Evolutionary conservation across 2,888 invertebrate genomes (phyloP).

Genomic region (Pilophorus perplexus): DNA sequence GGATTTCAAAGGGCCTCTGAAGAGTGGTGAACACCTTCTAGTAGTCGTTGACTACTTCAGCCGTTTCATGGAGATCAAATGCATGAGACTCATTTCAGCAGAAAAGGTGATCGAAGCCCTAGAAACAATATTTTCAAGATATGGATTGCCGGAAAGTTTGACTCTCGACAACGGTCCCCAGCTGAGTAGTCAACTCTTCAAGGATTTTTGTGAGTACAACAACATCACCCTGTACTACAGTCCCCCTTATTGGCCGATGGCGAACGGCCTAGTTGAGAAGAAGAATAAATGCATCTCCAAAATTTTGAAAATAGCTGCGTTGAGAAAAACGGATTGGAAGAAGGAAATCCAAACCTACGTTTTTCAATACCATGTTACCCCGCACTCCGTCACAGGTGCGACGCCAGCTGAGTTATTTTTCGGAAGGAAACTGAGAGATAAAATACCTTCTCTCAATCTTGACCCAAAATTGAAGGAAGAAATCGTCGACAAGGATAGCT

Average conservation of each 20-base stretch:
- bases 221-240: not conserved
- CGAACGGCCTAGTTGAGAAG: too few species aligned
- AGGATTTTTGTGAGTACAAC: constrained; percentile 14
- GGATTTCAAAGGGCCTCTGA: constrained; percentile 24
- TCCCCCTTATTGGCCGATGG: constrained; percentile 47
- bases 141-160: not conserved
- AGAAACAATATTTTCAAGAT: not conserved
- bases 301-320: too few species aligned
- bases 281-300: too few species aligned
- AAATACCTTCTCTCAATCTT: too few species aligned
- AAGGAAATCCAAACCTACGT: too few species aligned
- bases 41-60: constrained; percentile 13
- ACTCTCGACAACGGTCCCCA: not conserved
- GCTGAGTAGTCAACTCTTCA: constrained; percentile 22
- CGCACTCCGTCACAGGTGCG: too few species aligned
- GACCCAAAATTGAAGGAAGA: too few species aligned
- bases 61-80: not conserved
- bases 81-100: not conserved
- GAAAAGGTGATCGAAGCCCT: not conserved
- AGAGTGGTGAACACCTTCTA: not conserved
- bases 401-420: too few species aligned
- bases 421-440: too few species aligned
- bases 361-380: too few species aligned
- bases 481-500: too few species aligned
- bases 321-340: too few species aligned